Percentiles rank a stretch among this genome's conserved stretches.
Conservation (phyloP, 2,797 vertebrate genomes). For the Helicolenus hilgendorfi region DNA sequence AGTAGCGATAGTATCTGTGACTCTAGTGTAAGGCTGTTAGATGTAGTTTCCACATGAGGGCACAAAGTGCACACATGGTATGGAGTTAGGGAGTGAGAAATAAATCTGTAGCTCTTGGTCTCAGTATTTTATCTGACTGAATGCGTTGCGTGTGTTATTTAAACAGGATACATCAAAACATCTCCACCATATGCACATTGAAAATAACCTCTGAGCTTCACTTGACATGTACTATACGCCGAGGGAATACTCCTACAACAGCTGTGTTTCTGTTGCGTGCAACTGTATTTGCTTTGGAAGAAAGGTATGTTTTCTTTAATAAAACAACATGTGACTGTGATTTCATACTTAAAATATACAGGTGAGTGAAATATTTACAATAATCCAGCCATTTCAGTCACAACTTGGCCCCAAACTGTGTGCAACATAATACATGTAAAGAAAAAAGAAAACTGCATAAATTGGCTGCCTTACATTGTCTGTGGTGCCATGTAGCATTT, state of each 20-base stretch:
- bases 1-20: constrained; percentile 58
- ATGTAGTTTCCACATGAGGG: constrained; percentile 61
- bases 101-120: constrained; percentile 19
- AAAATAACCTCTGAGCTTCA: constrained; percentile 32
- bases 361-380: background rate
- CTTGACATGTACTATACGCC: constrained; percentile 11
- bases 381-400: background rate
- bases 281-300: background rate
- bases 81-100: constrained; percentile 22
- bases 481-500: background rate
- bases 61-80: constrained; percentile 24
- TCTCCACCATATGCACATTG: constrained; percentile 17
- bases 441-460: background rate
- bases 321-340: background rate
- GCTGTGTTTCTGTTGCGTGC: background rate
- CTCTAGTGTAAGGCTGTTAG: constrained; percentile 34
- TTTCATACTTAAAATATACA: background rate
- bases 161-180: constrained; percentile 41
- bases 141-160: constrained; percentile 31
- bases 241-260: background rate
- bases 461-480: background rate
- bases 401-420: background rate
- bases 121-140: constrained; percentile 35
- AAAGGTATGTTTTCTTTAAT: background rate
- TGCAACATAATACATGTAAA: background rate